Evolutionary conservation across 2,797 vertebrate genomes (phyloP).

Genomic region (Spizella passerina): DNA sequence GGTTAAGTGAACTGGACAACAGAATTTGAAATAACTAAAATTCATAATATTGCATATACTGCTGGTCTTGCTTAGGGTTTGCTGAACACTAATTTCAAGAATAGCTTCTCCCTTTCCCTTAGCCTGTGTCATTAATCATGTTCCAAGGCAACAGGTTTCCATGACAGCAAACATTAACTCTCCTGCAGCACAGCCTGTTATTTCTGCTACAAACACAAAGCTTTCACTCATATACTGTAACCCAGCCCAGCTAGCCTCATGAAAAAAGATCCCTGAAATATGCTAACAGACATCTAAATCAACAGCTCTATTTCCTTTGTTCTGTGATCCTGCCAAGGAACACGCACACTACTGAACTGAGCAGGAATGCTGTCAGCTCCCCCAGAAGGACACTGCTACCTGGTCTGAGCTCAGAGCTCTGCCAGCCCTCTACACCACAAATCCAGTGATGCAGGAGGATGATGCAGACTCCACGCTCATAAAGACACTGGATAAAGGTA

Average conservation of each 20-base stretch:
- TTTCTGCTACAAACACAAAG: neutral
- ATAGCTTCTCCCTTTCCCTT: neutral
- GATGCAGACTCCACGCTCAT: neutral
- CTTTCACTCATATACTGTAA: neutral
- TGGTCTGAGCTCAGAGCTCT: neutral
- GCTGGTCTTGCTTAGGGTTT: neutral
- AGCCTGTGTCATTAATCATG: slow-evolving; percentile 53
- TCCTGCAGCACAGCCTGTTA: slow-evolving; percentile 14
- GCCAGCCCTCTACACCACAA: neutral
- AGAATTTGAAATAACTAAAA: neutral
- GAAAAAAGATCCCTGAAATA: neutral
- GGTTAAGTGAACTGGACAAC: neutral
- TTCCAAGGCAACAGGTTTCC: slow-evolving; percentile 68
- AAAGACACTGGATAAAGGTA: neutral
- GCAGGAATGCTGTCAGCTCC: neutral
- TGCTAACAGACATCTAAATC: neutral
- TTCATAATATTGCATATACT: neutral
- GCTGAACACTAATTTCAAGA: neutral
- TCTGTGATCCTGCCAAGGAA: neutral
- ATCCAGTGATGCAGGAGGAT: neutral
- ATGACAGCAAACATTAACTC: slow-evolving; percentile 67
- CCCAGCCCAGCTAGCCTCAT: neutral
- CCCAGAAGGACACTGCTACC: neutral
- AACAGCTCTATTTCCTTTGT: neutral
- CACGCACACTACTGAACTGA: accelerated